phyloP scores from a whole-genome alignment of 2,797 vertebrate genomes.

The Anguilla pacifica region DNA sequence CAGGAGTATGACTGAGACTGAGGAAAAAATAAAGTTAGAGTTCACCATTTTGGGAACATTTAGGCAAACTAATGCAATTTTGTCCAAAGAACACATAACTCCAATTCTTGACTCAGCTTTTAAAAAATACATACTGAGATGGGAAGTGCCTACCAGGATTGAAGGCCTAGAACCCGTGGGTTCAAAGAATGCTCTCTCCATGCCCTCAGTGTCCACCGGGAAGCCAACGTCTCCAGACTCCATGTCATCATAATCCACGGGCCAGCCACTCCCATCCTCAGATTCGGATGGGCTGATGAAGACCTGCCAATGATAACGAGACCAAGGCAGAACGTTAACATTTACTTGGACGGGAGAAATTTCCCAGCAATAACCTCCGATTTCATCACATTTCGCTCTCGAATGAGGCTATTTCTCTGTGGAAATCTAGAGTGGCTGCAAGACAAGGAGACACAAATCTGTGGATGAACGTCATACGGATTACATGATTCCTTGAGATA shows the following conservation, averaged over 20 bases:
- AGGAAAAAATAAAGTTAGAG: not conserved
- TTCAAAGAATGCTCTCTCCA: constrained; percentile 56
- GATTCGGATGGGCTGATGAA: constrained; percentile 76
- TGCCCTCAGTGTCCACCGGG: constrained; percentile 68
- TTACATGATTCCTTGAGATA: constrained; percentile 30
- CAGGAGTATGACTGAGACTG: not conserved
- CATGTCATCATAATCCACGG: constrained; percentile 77
- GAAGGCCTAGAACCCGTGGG: constrained; percentile 50
- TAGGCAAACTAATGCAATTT: constrained; percentile 11
- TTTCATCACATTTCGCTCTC: not conserved
- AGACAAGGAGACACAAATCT: not conserved
- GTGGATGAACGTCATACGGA: not conserved
- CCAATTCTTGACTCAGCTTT: not conserved
- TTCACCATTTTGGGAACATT: not conserved
- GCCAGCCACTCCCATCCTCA: constrained; percentile 82
- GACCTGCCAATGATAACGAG: constrained; percentile 72
- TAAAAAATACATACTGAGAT: constrained; percentile 7
- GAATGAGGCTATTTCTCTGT: not conserved
- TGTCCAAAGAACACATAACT: not conserved
- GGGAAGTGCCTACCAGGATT: constrained; percentile 69
- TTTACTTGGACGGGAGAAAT: not conserved
- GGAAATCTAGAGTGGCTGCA: not conserved
- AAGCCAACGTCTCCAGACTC: constrained; percentile 80
- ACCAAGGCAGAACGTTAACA: not conserved
- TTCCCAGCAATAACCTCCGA: not conserved